Percentiles rank a stretch among this genome's conserved stretches.
phyloP scores from a whole-genome alignment of 2,113 vertebrate species.

The Saccopteryx leptura region DNA sequence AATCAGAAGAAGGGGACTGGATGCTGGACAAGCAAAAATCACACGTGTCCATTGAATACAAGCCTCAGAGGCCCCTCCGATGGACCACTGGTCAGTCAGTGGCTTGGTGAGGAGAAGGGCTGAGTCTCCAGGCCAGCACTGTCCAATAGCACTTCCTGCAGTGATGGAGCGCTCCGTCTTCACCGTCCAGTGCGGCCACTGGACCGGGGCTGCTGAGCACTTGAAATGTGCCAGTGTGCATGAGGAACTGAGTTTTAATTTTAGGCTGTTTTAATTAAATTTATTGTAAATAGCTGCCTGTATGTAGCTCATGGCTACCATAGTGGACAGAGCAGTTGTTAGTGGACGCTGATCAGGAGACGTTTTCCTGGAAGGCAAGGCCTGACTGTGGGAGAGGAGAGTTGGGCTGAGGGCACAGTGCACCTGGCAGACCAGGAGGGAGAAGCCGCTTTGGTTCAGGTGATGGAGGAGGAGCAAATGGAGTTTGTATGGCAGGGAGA shows the following conservation, averaged over 20 bases:
- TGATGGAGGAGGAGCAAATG: neutral
- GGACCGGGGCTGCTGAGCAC: neutral
- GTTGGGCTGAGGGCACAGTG: neutral
- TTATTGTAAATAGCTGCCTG: neutral
- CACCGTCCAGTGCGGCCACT: neutral
- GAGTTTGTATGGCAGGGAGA: neutral
- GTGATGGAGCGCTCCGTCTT: neutral
- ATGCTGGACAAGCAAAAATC: neutral
- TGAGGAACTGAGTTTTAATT: neutral
- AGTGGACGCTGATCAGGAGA: neutral
- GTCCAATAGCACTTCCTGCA: neutral
- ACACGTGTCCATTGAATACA: neutral
- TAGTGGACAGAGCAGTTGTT: neutral
- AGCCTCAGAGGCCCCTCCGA: neutral
- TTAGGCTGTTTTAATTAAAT: neutral
- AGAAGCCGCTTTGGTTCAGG: neutral
- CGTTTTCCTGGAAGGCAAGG: neutral
- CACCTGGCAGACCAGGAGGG: neutral
- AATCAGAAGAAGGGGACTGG: neutral
- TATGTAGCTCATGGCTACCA: neutral
- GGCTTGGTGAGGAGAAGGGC: neutral
- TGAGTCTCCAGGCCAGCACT: neutral
- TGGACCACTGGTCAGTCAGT: neutral
- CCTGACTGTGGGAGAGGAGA: neutral
- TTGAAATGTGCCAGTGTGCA: neutral